These are phyloP conservation scores for Acanthoscelides obtectus DNA, from an alignment of 2,888 invertebrate species.

Conservation along the genomic window DNA sequence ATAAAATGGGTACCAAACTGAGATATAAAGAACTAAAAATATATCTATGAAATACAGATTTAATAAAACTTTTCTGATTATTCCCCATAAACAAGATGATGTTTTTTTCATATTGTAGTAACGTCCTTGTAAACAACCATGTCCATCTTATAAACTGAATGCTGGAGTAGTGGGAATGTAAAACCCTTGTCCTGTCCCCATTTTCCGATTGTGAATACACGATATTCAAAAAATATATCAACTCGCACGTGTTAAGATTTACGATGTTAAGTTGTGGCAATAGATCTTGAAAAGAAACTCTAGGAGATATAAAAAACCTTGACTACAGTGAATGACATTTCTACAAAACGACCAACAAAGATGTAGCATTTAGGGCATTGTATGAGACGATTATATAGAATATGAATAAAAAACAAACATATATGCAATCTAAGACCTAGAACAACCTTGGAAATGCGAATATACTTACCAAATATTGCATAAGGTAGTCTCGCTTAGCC, in stretches of 20 bases:
- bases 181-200: conserved; percentile 34
- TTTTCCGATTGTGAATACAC: conserved; percentile 18
- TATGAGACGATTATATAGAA: background rate
- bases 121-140: conserved; percentile 26
- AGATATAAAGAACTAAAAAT: no score
- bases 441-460: conserved; percentile 29
- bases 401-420: background rate
- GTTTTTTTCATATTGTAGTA: conserved; percentile 7
- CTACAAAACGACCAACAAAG: background rate
- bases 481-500: conserved; percentile 20
- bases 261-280: background rate
- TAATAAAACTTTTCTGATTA: background rate
- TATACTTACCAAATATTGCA: conserved; percentile 32
- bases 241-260: no score
- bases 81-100: background rate
- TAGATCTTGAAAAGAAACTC: background rate
- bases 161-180: conserved; percentile 28
- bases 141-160: conserved; percentile 21
- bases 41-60: background rate
- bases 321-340: background rate
- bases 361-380: background rate
- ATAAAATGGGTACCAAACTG: no score
- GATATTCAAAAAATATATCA: background rate
- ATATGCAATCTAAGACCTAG: conserved; percentile 18
- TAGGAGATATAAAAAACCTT: background rate